Base-by-base conservation (phyloP, 2,888 invertebrate species). In the Odontomyia ornata region DNA sequence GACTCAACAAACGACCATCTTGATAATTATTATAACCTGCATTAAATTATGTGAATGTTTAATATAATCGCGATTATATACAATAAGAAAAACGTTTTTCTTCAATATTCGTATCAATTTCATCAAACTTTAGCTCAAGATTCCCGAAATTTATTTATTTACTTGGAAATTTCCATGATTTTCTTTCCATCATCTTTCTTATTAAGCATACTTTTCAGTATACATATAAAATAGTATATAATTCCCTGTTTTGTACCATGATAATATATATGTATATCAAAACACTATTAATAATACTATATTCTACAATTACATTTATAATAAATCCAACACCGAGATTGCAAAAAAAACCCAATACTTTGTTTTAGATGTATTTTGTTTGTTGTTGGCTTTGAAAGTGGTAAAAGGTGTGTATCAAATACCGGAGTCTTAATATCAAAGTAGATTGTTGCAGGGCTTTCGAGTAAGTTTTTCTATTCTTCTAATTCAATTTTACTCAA, bases 281-380 rank as follows among this genome's bases (percentile, higher is more conserved):
- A 69, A 76, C 60, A 69, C 69, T 60, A 27, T 69, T 65, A 69
- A 21, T 76, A 76, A 76, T 23, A 76, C 43, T 65, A 76, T 13
- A 9, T 15, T 18, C 56, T 69, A 76, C 56, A 83, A 83, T 82
- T 73, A 73, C 79, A 77, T 77, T 73, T 72, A 75, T 78, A 76
- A 80, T 18, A 52, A 73, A 47, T 69, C 90, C 91, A 89, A 90
- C 91, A 91, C 91, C 91, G 91, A 89, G 91, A 93, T 93, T 93
- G 93, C 93, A 93, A 93, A 92, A 92, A 90, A 90, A 92, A 92
- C 93, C 93, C 93, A 92, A 93, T 91, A 90, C 89, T 89, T 89
- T 89, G 89, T 88, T 89, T 88, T 88, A 87, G 87, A 82, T 81
- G 80, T 79, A 87, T 86, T 86, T 87, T 76, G 65, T 64, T 64